Base-by-base conservation (phyloP, 1,140 invertebrate species). In the Andrena cerasifolii region DNA sequence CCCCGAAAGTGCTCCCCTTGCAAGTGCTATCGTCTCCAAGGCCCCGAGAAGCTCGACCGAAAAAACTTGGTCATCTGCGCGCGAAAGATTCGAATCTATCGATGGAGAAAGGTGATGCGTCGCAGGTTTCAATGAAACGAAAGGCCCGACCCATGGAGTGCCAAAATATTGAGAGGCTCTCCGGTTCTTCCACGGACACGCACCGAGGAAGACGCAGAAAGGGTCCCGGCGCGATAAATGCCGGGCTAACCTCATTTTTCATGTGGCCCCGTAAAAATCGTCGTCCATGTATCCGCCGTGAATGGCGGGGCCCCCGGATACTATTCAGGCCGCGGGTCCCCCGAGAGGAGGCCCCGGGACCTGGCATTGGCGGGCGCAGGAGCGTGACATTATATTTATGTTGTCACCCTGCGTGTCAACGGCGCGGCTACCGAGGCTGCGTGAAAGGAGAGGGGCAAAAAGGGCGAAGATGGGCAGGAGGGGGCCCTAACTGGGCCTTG, bases 341-440 rank as follows among this genome's bases (percentile, higher is more conserved):
- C 71, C 45, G 53, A 63, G 56, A 73, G 14, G 31, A 26, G 47
- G 10, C 21, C 49, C 51, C 28, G 28, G 63, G 47, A 31, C 51
- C 75, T 58, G 72, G 70, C 84, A 90, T 92, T 91, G 90, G 88
- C 86, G 85, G 83, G 88, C 91, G 87, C 71, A 85, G 87, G 86
- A 92, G 90, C 91, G 90, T 92, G 89, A 92, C 91, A 92, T 92
- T 91, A 91, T 92, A 92, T 92, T 92, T 92, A 92, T 92, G 91
- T 92, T 91, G 90, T 91, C 90, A 92, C 88, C 89, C 87, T 84
- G 89, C 84, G 86, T 88, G 89, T 91, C 89, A 89, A 90, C 84
- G 87, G 71, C 66, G 70, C 58, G 68, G 84, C 84, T 85, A 86
- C 82, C 49, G 59, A n/a, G 26, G 45, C 63, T 75, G 67, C 24